Conservation (phyloP, 2,797 vertebrate species). For the Megalops cyprinoides region DNA sequence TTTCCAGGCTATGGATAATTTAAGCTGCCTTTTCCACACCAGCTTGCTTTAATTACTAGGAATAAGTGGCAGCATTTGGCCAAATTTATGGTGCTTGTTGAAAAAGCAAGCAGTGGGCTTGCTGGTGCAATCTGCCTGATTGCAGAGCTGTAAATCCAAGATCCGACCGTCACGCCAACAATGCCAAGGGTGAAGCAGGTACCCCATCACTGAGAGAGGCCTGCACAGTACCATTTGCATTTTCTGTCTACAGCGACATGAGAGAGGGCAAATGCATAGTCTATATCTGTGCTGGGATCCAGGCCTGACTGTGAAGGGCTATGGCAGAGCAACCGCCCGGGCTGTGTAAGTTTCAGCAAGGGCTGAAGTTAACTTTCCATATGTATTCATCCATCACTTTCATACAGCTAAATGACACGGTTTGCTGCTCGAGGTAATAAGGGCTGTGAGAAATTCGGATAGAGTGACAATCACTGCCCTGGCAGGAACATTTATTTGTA, state of each 20-base stretch:
- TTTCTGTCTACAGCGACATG: constrained; percentile 46
- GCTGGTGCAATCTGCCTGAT: constrained; percentile 70
- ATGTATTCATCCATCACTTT: constrained; percentile 17
- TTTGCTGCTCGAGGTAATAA: constrained; percentile 15
- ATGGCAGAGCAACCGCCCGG: constrained; percentile 25
- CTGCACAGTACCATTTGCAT: constrained; percentile 59
- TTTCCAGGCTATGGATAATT: constrained; percentile 70
- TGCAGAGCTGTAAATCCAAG: constrained; percentile 73
- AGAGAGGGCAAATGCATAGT: constrained; percentile 34
- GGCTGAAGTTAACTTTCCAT: neutral
- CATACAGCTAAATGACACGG: constrained; percentile 7
- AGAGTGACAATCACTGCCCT: constrained; percentile 15
- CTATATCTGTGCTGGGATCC: neutral
- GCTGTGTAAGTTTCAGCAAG: neutral
- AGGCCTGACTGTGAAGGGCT: too few species aligned
- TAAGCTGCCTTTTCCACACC: constrained; percentile 70
- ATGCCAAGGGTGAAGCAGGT: constrained; percentile 59
- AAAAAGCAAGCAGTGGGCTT: constrained; percentile 70
- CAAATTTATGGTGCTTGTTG: constrained; percentile 77
- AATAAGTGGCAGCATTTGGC: constrained; percentile 80
- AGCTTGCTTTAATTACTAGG: constrained; percentile 86
- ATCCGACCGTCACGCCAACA: constrained; percentile 63
- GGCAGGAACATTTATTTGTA: neutral
- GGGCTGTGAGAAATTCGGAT: constrained; percentile 20
- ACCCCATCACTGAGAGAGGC: constrained; percentile 44